Conservation (phyloP, 2,797 vertebrate species). For the Novumbra hubbsi region DNA sequence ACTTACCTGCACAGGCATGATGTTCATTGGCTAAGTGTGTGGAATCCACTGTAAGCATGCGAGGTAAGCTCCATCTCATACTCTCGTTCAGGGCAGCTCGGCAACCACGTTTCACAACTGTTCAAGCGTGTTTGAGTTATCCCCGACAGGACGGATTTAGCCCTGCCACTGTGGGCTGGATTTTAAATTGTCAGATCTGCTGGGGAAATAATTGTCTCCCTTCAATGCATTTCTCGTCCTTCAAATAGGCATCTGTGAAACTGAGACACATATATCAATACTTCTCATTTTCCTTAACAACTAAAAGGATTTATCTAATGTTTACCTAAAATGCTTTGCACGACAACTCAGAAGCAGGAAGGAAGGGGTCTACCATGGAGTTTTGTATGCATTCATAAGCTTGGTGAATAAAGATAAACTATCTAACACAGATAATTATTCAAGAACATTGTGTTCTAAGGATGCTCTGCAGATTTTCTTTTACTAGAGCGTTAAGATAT, state of each 20-base stretch:
- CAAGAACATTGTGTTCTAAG: not conserved
- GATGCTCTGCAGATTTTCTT: not conserved
- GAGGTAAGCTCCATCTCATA: slow-evolving; percentile 26
- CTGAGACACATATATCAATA: slow-evolving; percentile 37
- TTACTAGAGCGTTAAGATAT: not conserved
- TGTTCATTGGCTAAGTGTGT: slow-evolving; percentile 21
- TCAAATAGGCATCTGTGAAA: slow-evolving; percentile 25
- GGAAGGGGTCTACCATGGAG: not conserved
- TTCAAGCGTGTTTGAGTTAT: slow-evolving; percentile 54
- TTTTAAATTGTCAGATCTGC: slow-evolving; percentile 48
- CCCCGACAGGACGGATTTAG: slow-evolving; percentile 53
- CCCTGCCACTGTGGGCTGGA: slow-evolving; percentile 30
- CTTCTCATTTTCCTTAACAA: slow-evolving; percentile 47
- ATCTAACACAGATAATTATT: not conserved
- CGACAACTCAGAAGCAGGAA: slow-evolving; percentile 5
- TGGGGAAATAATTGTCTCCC: slow-evolving; percentile 36
- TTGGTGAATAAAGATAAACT: not conserved
- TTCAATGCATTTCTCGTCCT: slow-evolving; percentile 38
- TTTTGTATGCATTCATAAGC: slow-evolving; percentile 1
- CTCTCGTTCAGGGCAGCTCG: slow-evolving; percentile 3
- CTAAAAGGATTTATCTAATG: slow-evolving; percentile 38
- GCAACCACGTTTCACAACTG: slow-evolving; percentile 38
- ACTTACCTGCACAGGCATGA: slow-evolving; percentile 43
- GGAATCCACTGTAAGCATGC: slow-evolving; percentile 35
- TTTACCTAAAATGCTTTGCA: slow-evolving; percentile 15